Conservation (phyloP, 2,113 vertebrate species). For the Pteruthius melanotis region DNA sequence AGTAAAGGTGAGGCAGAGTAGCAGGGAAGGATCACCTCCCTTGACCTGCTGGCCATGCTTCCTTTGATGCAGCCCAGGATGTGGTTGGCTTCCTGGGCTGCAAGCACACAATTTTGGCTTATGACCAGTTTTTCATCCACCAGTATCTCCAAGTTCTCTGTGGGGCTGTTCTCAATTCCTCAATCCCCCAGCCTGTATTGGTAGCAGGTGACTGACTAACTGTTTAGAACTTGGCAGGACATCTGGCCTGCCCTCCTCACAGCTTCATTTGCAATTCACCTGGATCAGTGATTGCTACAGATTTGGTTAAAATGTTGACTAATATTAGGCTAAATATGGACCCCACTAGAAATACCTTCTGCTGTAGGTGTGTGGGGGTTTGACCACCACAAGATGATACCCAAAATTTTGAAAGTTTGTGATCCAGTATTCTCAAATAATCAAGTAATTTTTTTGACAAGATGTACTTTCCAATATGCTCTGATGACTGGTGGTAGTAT, state of each 20-base stretch:
- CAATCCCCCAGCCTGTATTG: not conserved
- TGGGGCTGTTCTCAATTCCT: not conserved
- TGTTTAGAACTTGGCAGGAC: not conserved
- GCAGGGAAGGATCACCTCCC: not conserved
- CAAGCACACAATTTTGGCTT: fast-evolving
- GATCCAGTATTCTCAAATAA: not conserved
- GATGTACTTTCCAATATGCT: not conserved
- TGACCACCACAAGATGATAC: not conserved
- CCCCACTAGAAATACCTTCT: not conserved
- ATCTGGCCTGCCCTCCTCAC: not conserved
- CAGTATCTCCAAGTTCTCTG: not conserved
- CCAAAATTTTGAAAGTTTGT: not conserved
- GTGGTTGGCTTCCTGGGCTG: not conserved
- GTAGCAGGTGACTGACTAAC: not conserved
- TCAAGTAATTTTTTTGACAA: not conserved
- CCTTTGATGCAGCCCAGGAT: not conserved
- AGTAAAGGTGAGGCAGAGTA: not conserved
- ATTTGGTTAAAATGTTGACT: not conserved
- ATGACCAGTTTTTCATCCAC: not conserved
- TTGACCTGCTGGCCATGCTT: not conserved
- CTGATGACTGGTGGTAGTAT: not conserved
- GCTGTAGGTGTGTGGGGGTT: not conserved
- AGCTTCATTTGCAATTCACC: not conserved
- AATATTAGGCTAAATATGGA: not conserved
- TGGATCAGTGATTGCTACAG: not conserved